phyloP scores from a whole-genome alignment of 2,888 invertebrate genomes.

The Mellilla xanthometata region DNA sequence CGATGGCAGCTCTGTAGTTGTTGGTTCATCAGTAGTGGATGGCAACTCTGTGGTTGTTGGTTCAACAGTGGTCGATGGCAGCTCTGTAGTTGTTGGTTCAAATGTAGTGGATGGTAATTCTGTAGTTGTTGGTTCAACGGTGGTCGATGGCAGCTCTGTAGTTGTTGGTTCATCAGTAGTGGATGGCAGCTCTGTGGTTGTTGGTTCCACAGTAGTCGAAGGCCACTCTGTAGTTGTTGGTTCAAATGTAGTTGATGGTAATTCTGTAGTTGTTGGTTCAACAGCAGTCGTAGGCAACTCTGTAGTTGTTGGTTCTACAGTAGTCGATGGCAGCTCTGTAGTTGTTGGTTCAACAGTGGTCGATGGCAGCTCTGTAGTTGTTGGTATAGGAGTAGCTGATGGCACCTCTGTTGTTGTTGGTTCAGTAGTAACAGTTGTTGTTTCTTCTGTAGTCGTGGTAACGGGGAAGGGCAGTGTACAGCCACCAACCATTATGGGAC shows the following conservation, averaged over 20 bases:
- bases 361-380: background rate
- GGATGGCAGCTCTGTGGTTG: background rate
- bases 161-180: background rate
- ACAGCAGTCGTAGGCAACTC: background rate
- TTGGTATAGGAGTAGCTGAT: background rate
- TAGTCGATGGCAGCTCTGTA: background rate
- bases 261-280: background rate
- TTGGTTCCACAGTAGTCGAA: background rate
- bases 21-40: background rate
- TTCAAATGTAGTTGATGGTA: background rate
- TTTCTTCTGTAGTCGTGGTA: slow-evolving; percentile 2
- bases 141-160: slow-evolving; percentile 1
- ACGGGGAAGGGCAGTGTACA: slow-evolving; percentile 1
- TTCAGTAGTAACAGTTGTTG: background rate
- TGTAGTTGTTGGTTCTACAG: background rate
- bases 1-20: background rate
- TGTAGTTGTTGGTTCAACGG: background rate
- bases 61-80: too few relatives aligned
- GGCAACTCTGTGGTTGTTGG: background rate
- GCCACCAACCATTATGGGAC: slow-evolving; percentile 10
- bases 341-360: slow-evolving; percentile 11
- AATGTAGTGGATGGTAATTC: background rate
- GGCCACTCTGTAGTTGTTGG: background rate
- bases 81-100: slow-evolving; percentile 2
- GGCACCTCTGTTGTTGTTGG: background rate